phyloP scores from a whole-genome alignment of 2,888 invertebrate genomes.

The Drosophila kambysellisi region DNA sequence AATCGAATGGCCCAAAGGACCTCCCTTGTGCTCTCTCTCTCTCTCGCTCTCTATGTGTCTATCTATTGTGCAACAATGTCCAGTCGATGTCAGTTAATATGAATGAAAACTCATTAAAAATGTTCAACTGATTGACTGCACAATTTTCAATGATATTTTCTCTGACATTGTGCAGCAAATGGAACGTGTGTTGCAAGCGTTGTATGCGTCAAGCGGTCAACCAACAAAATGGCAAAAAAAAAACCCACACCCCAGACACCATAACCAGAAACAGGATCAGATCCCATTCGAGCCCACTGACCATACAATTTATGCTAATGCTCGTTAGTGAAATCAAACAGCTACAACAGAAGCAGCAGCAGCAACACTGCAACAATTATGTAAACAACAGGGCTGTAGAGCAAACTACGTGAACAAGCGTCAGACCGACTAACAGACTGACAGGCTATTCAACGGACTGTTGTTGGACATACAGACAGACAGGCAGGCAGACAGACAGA shows the following conservation, averaged over 20 bases:
- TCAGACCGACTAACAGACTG: constrained; percentile 18
- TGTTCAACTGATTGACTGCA: constrained; percentile 79
- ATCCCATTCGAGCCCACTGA: constrained; percentile 15
- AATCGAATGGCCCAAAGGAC: constrained; percentile 10
- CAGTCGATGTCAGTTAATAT: constrained; percentile 55
- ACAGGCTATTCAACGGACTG: constrained; percentile 11
- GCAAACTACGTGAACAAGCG: constrained; percentile 61
- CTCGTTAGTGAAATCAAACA: constrained; percentile 79
- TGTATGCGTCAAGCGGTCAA: constrained; percentile 56
- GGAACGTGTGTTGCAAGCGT: constrained; percentile 47
- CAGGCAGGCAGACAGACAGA: not conserved
- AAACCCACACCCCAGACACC: not conserved
- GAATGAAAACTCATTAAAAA: constrained; percentile 80
- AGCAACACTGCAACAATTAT: constrained; percentile 65
- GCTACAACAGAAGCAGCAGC: constrained; percentile 7
- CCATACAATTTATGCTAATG: constrained; percentile 78
- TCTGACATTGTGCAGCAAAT: constrained; percentile 36
- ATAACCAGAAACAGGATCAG: not conserved
- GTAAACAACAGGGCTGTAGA: constrained; percentile 75
- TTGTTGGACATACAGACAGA: constrained; percentile 5
- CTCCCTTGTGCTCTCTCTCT: not conserved
- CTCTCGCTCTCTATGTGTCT: not conserved
- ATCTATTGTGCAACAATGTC: not conserved
- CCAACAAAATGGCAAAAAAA: constrained; percentile 14
- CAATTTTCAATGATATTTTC: constrained; percentile 55